A percentile compares a stretch with the other conserved stretches of the same genome.
These are phyloP conservation scores for Scolopax rusticola DNA, from an alignment of 2,797 vertebrate species.

Conservation along the genomic window DNA sequence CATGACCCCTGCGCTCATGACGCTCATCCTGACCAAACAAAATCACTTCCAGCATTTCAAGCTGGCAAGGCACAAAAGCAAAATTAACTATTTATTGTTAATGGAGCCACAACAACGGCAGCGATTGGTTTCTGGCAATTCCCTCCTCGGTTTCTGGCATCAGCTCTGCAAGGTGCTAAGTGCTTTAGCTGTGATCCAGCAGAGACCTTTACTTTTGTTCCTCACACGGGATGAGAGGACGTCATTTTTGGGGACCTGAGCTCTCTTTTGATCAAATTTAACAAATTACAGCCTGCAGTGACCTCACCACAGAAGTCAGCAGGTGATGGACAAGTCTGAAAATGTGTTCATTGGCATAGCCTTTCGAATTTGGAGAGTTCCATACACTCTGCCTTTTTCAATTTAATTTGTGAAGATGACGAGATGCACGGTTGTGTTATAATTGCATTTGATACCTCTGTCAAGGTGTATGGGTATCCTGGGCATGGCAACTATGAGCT, in stretches of 20 bases:
- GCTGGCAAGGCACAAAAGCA: not conserved
- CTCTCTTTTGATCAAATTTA: not conserved
- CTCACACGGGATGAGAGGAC: not conserved
- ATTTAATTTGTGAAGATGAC: not conserved
- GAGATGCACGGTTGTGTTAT: not conserved
- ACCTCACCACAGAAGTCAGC: not conserved
- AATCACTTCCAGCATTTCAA: not conserved
- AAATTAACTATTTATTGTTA: not conserved
- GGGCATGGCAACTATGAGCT: not conserved
- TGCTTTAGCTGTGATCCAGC: not conserved
- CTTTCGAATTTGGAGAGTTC: not conserved
- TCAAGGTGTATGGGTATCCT: not conserved
- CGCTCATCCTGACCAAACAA: not conserved
- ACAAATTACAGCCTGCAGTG: not conserved
- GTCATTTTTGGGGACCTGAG: not conserved
- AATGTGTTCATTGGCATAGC: not conserved
- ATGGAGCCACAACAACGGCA: not conserved
- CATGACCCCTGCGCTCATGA: not conserved
- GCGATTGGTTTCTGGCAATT: not conserved
- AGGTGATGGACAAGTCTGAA: not conserved
- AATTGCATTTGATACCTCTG: not conserved
- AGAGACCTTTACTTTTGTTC: not conserved
- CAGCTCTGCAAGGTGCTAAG: not conserved
- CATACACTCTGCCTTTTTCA: not conserved
- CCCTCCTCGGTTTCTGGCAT: accelerated